Evolutionary conservation across 2,888 invertebrate genomes (phyloP), one percentile per base, ranked within the genome.

Genomic region (Lottia gigantea): DNA sequence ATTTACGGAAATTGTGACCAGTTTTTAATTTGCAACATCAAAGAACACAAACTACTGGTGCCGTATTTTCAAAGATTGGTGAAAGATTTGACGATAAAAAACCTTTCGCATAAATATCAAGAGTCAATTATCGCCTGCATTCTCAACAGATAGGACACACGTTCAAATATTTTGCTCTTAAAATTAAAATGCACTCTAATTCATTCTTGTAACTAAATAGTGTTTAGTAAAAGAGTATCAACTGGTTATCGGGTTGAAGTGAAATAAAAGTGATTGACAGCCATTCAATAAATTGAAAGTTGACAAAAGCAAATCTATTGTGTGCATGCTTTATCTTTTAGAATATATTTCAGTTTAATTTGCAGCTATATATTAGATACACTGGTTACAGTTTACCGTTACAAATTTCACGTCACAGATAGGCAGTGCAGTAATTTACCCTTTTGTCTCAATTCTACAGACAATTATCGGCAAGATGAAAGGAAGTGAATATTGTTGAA

Each of bases 71-170:
- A 11, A 8, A 40, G 40, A 8, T 11, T 11, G 40, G 40, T 40
- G 40, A 40, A 40, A 40, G 40, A 40, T 40, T 40, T 40, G 11
- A 40, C 1, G 40, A 40, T 40, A 40, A 40, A 40, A 11, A 3
- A 1, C 11, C 7, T 40, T 1, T 40, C 8, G 3, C 55, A 12
- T 55, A 12, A 55, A 55, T 19, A 55, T 23, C 55, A 55, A 19
- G 19, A 19, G 55, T 55, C 23, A 55, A 55, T 55, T 55, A 55
- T 55, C 55, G 55, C 55, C 55, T 55, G 55, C 55, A 55, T 55
- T 23, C 19, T 11, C 7, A 8, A 40, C 40, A 40, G 40, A 40
- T 8, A 40, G 6, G 40, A 40, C 40, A 40, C 40, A 40, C 40
- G 40, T 40, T 40, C 40, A 40, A 40, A 40, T 40, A 11, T 40